Evolutionary conservation across 2,113 vertebrate genomes (phyloP).

Genomic region (Chloebia gouldiae): DNA sequence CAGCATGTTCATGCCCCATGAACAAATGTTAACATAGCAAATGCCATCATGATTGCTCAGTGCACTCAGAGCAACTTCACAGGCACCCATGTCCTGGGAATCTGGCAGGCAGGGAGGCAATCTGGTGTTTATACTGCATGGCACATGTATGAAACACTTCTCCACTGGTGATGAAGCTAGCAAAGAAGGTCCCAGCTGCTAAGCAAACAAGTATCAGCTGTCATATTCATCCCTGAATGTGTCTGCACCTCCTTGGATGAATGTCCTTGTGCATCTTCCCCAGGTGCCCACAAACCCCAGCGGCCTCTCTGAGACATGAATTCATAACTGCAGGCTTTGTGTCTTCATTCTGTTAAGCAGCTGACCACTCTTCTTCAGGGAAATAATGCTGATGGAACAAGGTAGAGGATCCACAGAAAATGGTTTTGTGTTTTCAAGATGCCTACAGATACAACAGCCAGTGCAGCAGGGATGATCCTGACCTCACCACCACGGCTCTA

Average conservation of each 20-base stretch:
- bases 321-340: neutral
- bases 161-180: neutral
- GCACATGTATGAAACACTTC: slow-evolving; percentile 10
- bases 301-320: fast-evolving
- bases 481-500: neutral
- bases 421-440: neutral
- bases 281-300: neutral
- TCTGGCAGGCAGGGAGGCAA: slow-evolving; percentile 21
- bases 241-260: neutral
- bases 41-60: neutral
- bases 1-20: neutral
- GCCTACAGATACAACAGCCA: fast-evolving
- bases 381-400: neutral
- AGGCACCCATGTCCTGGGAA: neutral
- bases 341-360: neutral
- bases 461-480: neutral
- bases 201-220: slow-evolving; percentile 1
- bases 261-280: neutral
- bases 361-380: neutral
- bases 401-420: neutral
- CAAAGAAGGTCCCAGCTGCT: neutral
- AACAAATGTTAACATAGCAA: neutral
- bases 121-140: slow-evolving; percentile 12
- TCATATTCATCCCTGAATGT: neutral
- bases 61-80: neutral